Percentiles rank a stretch among this genome's conserved stretches.
Conservation (phyloP, 2,888 invertebrate genomes). For the Erpobdella octoculata region DNA sequence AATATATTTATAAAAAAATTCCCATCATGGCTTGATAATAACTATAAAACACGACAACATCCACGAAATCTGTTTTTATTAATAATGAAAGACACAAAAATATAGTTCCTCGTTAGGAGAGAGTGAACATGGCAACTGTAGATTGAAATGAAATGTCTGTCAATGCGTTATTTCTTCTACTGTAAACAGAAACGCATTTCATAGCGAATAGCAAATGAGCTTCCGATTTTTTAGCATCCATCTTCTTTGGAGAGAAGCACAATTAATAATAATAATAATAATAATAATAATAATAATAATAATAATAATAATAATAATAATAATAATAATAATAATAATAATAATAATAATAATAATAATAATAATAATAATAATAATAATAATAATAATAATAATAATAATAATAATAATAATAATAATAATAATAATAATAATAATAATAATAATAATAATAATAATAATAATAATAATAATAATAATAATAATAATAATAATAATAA, state of each 20-base stretch:
- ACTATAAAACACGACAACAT: too few relatives aligned
- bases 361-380: background rate
- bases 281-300: constrained; percentile 3
- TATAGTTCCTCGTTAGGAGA: too few relatives aligned
- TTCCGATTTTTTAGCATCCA: too few relatives aligned
- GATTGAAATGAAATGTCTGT: too few relatives aligned
- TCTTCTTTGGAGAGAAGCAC: background rate
- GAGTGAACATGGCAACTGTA: too few relatives aligned
- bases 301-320: background rate
- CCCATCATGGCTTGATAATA: too few relatives aligned
- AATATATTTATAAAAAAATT: too few relatives aligned
- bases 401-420: constrained; percentile 5
- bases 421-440: background rate
- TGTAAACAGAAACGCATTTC: too few relatives aligned
- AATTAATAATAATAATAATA: constrained; percentile 8
- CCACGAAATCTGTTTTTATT: too few relatives aligned
- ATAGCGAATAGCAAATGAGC: too few relatives aligned
- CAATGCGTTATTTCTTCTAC: too few relatives aligned
- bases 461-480: background rate
- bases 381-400: constrained; percentile 5
- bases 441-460: background rate
- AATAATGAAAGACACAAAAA: too few relatives aligned
- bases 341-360: background rate
- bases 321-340: background rate
- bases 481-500: constrained; percentile 4